Base-by-base conservation (phyloP, 2,113 vertebrate genomes). In the cat (Felis catus) region DNA sequence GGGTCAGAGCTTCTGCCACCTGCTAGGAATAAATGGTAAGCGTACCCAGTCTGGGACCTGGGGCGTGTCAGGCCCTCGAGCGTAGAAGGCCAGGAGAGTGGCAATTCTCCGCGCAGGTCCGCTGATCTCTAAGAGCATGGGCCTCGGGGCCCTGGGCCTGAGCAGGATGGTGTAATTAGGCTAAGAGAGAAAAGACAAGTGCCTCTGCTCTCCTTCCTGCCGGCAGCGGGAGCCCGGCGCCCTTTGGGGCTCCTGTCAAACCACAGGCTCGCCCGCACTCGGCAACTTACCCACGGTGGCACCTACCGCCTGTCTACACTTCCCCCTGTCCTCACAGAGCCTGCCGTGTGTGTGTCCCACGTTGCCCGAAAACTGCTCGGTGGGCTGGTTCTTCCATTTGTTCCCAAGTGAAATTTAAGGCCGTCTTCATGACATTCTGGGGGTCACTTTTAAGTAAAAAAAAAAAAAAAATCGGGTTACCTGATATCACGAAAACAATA, bases 231-330 rank as follows among this genome's bases (percentile, higher is more conserved):
- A 16, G 48, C n/a, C 7, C 0, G 9, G 29, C 4, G 23, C 16
- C 19, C 87, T 15, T 0, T 4, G 0, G 14, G 4, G 19, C 6
- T 21, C 74, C 61, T 11, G 0, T 29, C 3, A n/a, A 10, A 8
- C 23, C 36, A 2, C 25, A 0, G 9, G n/a, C 48, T 36, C 6
- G 1, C 36, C 45, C 14, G 15, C 9, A 0, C 7, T 0, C 8
- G 53, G 23, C 51, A 23, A 4, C 19, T 23, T 12, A 23, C 45
- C 1, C 0, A 45, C 45, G 45, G 45, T 9, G 45, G 45, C 45
- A 45, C 45, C 45, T 1, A 45, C 45, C 45, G 7, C 21, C 71
- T 41, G 45, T 31, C 29, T 31, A 0, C 29, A 19, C 23, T 18
- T 76, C 36, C 27, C 0, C 27, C 21, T 21, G 18, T 29, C 19